Conservation (phyloP, 2,888 invertebrate species). For the Agonopterix heracliana region DNA sequence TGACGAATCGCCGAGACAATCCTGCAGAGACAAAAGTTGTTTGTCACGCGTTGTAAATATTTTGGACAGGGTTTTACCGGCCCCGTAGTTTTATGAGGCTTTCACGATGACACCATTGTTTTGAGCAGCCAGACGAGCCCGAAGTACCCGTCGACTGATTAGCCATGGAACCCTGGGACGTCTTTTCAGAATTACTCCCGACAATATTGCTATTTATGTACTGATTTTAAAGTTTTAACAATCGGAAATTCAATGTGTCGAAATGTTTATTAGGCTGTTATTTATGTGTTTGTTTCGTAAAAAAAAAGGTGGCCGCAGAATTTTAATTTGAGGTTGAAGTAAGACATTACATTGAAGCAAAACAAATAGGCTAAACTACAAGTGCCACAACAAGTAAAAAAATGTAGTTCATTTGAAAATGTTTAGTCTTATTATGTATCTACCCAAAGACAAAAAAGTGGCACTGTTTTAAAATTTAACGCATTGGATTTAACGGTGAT, state of each 20-base stretch:
- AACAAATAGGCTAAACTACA: too few species aligned
- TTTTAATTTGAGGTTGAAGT: too few species aligned
- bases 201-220: constrained; percentile 10
- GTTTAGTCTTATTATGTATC: too few species aligned
- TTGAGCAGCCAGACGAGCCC: constrained; percentile 23
- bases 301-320: too few species aligned
- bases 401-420: too few species aligned
- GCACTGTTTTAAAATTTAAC: too few species aligned
- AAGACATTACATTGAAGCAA: too few species aligned
- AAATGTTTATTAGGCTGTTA: constrained; percentile 16
- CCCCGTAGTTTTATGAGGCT: constrained; percentile 66
- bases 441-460: too few species aligned
- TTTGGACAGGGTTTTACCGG: constrained; percentile 65
- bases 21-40: constrained; percentile 59
- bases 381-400: too few species aligned
- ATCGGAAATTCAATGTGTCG: constrained; percentile 23
- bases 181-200: constrained; percentile 15
- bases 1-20: constrained; percentile 61
- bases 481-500: too few species aligned
- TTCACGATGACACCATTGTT: constrained; percentile 67
- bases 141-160: constrained; percentile 41
- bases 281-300: constrained; percentile 12
- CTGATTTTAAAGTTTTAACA: constrained; percentile 12
- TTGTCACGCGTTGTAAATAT: constrained; percentile 74
- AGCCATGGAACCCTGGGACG: constrained; percentile 41